Evolutionary conservation across 2,113 vertebrate genomes (phyloP).

Genomic region (Leptobrachium ailaonicum): DNA sequence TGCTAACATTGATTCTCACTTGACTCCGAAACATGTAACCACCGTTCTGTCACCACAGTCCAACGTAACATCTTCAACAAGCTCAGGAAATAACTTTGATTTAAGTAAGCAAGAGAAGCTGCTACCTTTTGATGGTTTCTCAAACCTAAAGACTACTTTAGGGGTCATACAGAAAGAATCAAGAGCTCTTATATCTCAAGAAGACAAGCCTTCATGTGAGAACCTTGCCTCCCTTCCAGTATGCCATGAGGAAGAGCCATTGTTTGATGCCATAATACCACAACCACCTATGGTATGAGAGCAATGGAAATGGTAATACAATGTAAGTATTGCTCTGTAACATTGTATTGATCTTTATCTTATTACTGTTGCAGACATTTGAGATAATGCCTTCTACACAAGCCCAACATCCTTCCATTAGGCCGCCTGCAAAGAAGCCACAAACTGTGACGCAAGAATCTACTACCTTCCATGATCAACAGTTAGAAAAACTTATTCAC

Average conservation of each 20-base stretch:
- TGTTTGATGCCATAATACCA: neutral
- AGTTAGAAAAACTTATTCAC: neutral
- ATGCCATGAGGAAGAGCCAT: neutral
- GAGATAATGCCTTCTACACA: neutral
- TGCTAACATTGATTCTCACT: neutral
- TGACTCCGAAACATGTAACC: neutral
- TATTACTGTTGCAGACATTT: neutral
- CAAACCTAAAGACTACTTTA: neutral
- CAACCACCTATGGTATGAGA: neutral
- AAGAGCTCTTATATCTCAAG: neutral
- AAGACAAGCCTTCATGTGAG: neutral
- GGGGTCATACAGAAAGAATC: neutral
- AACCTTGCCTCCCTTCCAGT: neutral
- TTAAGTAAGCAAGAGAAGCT: neutral
- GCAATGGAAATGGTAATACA: neutral
- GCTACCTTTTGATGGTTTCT: neutral
- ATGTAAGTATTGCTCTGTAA: neutral
- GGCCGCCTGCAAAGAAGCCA: neutral
- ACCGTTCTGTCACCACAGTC: neutral
- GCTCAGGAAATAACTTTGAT: neutral
- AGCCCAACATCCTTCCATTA: neutral
- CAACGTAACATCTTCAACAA: neutral
- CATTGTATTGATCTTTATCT: neutral
- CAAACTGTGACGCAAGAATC: neutral
- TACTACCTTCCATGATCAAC: neutral